Evolutionary conservation across 1,140 invertebrate genomes (phyloP), one percentile per base, ranked within the genome.

Genomic region (Drosophila ananassae): DNA sequence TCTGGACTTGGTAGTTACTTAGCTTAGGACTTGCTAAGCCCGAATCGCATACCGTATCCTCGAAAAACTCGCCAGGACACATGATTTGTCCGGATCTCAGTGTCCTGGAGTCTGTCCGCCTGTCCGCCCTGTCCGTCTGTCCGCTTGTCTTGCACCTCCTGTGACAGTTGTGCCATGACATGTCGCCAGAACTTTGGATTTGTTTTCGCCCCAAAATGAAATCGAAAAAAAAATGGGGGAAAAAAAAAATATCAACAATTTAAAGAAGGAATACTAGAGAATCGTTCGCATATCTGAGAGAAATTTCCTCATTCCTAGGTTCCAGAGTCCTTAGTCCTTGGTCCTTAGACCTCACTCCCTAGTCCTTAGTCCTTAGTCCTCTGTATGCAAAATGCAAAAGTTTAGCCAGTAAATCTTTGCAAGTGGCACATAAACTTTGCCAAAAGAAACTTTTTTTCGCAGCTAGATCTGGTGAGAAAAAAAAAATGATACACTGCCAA

Each of bases 391-490:
- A 89, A 89, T 89, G 83, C 68, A 79, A 89, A 89, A 89, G 76
- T 89, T 89, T 83, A 58, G 84, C 84, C 75, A 83, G 79, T 89
- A 89, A 89, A 89, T 89, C 79, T 89, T 89, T 89, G 79, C 84
- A 89, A 83, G 84, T 89, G 84, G 83, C 83, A 89, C 79, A 89
- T 87, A 87, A 87, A 87, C 84, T 87, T 87, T 89, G 69, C 69
- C 81, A 85, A 87, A 32, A 75, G 82, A 87, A 85, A 85, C 81
- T 85, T 85, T 72, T 77, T 77, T 77, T 68, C 59, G 5, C 4
- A 3, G 22, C 54, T 58, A 64, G 71, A 79, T 84, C 80, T 75
- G 71, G 48, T 28, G 25, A 28, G 25, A 28, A 28, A 28, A 76
- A 79, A 76, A 68, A 84, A 84, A 87, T 84, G 73, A 87, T 84